Base-by-base conservation (phyloP, 1,140 invertebrate genomes). In the Drosophila mauritiana region DNA sequence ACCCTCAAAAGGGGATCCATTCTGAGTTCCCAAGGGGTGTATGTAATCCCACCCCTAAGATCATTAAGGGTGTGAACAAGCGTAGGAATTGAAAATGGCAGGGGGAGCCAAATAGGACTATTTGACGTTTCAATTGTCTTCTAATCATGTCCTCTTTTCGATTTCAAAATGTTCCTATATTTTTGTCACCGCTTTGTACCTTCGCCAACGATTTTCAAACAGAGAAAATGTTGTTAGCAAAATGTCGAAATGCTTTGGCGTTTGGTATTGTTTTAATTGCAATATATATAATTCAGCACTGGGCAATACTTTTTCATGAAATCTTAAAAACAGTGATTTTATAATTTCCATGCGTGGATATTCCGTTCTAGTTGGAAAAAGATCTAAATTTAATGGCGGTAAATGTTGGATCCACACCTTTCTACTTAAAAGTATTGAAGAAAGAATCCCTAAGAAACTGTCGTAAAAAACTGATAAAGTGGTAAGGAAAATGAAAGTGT, bases 1-100 rank as follows among this genome's bases (percentile, higher is more conserved):
- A 81, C 61, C 78, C 82, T 62, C 42, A 86, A 85, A 78, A 52
- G n/a, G 39, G 34, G 11, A 42, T 37, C 48, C 51, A 67, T 83
- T 68, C 15, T 25, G 25, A 25, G 20, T 17, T 39, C 7, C 10
- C 22, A 55, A 48, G 6, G 31, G 40, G 36, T n/a, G 59, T 40
- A 31, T 42, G 22, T 20, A 67, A 17, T 42, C 13, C 81, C 73
- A 85, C 81, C 81, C 81, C 55, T 73, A 69, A 80, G 22, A 48
- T 43, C 17, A 42, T 45, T 78, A 80, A 68, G 81, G 81, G 73
- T 51, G 43, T 13, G 17, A 61, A 15, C 31, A 10, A 59, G 10
- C 31, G 49, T 13, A 48, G 15, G 3, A 11, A n/a, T 20, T 31
- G 15, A 34, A 15, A 57, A 46, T 46, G 31, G 6, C 12, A 49